These are phyloP conservation scores for Cuniculus paca DNA, from an alignment of 2,797 vertebrate species.

Conservation along the genomic window DNA sequence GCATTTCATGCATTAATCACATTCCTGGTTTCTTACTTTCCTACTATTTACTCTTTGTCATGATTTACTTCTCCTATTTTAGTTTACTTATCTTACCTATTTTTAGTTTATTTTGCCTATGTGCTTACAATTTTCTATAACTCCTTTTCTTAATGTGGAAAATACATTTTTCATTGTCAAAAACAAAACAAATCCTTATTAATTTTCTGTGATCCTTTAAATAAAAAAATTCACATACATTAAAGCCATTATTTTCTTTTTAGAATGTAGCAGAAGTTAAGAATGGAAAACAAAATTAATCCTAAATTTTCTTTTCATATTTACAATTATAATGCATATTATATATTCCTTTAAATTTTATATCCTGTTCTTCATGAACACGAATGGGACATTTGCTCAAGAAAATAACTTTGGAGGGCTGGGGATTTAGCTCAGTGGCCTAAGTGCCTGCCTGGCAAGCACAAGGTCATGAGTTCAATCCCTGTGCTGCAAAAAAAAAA, in stretches of 20 bases:
- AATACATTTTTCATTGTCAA: not conserved
- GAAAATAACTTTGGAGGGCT: constrained; percentile 56
- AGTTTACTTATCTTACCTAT: not conserved
- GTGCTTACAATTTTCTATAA: not conserved
- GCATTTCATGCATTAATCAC: not conserved
- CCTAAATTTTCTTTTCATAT: not conserved
- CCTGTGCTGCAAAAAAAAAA: no score
- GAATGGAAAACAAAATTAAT: not conserved
- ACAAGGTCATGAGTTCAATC: no score
- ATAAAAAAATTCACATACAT: constrained; percentile 3
- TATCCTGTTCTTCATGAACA: not conserved
- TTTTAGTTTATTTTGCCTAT: not conserved
- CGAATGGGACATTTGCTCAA: constrained; percentile 13
- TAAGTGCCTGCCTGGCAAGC: no score
- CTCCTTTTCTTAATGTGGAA: not conserved
- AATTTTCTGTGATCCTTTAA: not conserved
- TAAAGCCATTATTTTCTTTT: not conserved
- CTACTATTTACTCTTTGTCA: not conserved
- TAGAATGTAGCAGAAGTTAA: constrained; percentile 6
- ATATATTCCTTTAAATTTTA: constrained; percentile 39
- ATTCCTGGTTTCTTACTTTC: not conserved
- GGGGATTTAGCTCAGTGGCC: no score
- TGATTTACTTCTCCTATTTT: not conserved
- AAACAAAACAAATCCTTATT: not conserved
- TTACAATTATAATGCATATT: not conserved